Base-by-base conservation (phyloP, 64 coral and sea anemone species). In the Anthopleura sola region DNA sequence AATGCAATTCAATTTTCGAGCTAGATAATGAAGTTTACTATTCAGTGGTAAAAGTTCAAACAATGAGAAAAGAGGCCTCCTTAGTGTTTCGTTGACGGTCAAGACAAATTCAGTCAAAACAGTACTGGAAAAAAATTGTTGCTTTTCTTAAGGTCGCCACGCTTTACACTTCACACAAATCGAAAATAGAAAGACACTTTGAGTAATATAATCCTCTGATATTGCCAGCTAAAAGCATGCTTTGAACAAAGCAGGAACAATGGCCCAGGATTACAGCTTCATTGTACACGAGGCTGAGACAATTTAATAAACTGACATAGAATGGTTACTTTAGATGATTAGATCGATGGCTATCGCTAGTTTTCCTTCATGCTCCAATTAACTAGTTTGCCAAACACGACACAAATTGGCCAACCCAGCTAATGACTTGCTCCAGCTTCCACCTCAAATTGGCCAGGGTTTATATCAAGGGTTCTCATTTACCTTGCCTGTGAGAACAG, bases 181-280 rank as follows among this genome's bases (percentile, higher is more conserved):
- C 66, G n/a, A 71, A 71, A 71, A 71, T 36, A 71, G 66, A 71
- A 71, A 71, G 31, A 71, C 66, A 71, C 66, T 79, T 44, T 48
- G 21, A 79, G 76, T 79, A 79, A 79, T 33, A 79, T 79, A 44
- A 79, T 79, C 36, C 76, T 47, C 37, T 47, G 76, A 48, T 38
- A 79, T 79, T 48, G 76, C 76, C 20, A 79, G 76, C 76, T 79
- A 79, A 79, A 79, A 79, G 76, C 76, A 79, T 79, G 66, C 29
- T 79, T 79, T 44, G 76, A n/a, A 48, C 76, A 79, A 79, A 33
- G 36, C 44, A 48, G 23, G 38, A 79, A 79, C 76, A 79, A 79
- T 79, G 39, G 76, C 23, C 37, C 66, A 44, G 76, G 38, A 79
- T 79, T 79, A 79, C 76, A 23, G 37, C 37, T 79, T 37, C 20